Evolutionary conservation across 2,888 invertebrate genomes (phyloP).

Genomic region (Tenthredo livida): DNA sequence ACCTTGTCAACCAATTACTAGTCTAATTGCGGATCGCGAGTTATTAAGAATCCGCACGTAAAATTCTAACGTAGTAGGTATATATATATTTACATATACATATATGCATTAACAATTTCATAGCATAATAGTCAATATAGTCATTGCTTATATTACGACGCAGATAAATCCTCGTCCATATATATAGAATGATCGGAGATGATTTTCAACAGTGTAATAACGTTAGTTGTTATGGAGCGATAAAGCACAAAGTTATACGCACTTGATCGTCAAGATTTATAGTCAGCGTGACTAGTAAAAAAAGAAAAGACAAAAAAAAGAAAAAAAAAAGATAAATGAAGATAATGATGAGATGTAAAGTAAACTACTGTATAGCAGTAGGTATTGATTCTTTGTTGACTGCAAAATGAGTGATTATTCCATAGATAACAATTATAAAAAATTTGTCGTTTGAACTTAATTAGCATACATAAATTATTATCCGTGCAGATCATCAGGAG

Average conservation of each 20-base stretch:
- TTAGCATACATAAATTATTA: not conserved
- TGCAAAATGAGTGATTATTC: not conserved
- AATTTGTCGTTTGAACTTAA: not conserved
- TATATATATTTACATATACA: not conserved
- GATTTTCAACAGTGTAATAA: not conserved
- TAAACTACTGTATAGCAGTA: not conserved
- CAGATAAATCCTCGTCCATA: not conserved
- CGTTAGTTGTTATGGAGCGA: not conserved
- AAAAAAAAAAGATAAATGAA: not conserved
- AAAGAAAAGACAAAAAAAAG: not conserved
- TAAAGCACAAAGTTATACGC: not conserved
- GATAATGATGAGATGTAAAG: not conserved
- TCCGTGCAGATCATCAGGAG: not conserved
- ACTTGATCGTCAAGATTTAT: not conserved
- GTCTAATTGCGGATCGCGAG: not conserved
- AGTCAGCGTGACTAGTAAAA: not conserved
- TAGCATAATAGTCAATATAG: not conserved
- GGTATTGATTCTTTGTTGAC: not conserved
- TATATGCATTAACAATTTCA: not conserved
- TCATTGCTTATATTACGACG: not conserved
- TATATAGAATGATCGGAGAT: not conserved
- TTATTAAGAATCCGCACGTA: not conserved
- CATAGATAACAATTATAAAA: not conserved
- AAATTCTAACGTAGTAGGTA: not conserved
- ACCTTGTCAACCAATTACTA: conserved; percentile 27